Percentiles rank a stretch among this genome's conserved stretches.
Conservation (phyloP, 2,888 invertebrate genomes). For the Poecilus cupreus region DNA sequence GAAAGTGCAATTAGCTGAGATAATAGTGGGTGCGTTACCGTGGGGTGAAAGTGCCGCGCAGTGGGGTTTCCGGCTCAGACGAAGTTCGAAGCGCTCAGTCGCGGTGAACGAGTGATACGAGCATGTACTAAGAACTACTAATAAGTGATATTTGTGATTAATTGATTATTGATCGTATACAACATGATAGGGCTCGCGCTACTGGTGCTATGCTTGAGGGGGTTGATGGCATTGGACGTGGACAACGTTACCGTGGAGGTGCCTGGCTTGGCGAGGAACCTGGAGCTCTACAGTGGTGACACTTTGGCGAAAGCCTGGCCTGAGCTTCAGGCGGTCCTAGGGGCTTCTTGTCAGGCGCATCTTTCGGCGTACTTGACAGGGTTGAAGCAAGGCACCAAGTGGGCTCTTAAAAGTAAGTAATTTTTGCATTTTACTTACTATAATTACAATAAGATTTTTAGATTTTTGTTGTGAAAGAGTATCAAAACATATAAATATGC, state of each 20-base stretch:
- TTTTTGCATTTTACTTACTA: neutral
- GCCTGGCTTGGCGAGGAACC: neutral
- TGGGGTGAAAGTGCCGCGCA: constrained; percentile 6
- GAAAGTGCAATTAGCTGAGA: constrained; percentile 39
- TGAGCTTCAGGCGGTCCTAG: neutral
- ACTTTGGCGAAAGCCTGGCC: constrained; percentile 10
- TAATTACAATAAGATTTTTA: too few relatives aligned
- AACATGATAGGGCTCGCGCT: constrained; percentile 19
- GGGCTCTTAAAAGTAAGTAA: constrained; percentile 49
- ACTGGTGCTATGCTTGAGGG: neutral
- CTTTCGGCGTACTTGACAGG: constrained; percentile 43
- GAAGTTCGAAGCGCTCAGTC: neutral
- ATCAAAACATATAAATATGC: too few relatives aligned
- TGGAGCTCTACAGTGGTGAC: constrained; percentile 36
- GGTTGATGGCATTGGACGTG: neutral
- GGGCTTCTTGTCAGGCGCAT: constrained; percentile 6
- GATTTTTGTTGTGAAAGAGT: too few relatives aligned
- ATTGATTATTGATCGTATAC: neutral
- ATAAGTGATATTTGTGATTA: neutral
- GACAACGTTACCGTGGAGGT: constrained; percentile 12
- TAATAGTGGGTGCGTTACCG: constrained; percentile 25
- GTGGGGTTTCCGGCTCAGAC: neutral
- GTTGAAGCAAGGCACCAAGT: constrained; percentile 26
- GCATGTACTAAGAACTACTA: constrained; percentile 2
- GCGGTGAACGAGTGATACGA: constrained; percentile 14